Base-by-base conservation (phyloP, 2,888 invertebrate species). In the Hydropsyche betteni region DNA sequence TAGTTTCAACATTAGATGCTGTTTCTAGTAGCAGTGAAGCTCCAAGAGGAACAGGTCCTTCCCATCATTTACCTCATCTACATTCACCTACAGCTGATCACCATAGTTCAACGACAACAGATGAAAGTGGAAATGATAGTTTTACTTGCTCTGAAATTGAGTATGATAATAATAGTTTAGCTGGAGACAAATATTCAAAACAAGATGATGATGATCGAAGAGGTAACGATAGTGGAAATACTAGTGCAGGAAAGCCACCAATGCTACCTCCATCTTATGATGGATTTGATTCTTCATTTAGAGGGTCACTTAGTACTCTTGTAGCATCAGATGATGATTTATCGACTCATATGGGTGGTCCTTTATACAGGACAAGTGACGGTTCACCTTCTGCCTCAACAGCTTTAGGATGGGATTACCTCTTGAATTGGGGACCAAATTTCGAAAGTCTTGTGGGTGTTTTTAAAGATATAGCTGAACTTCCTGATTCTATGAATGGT, bases 71-170 rank as follows among this genome's bases (percentile, higher is more conserved):
- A 81, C 90, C 90, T 1, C 91, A 93, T 80, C 89, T 93, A 80
- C 91, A 92, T 82, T 92, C 92, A 36, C 92, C 92, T 14, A 92
- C 91, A 53, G 89, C 91, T 24, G 92, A 91, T 81, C 91, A 93
- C 80, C 90, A 93, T 81, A 91, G 94, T 81, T 94, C 94, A 8
- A 93, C 93, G 0, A 94, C 94, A 7, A 94, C 97, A 8, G 95
- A 97, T 81, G 97, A 97, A 83, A 97, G 97, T 85, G 93, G 93
- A 80, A 97, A 98, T 85, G 98, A 98, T 83, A 97, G 97, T 81
- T 98, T 98, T 86, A 98, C 98, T 10, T 98, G 98, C 86, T 98
- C 98, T 0, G 98, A 98, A 87, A 97, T 97, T 83, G 98, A 98
- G 84, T 97, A 97, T 83, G 97, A 97, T 82, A 96, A 96, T 83